phyloP scores from a whole-genome alignment of 2,797 vertebrate species.

The Miichthys miiuy region DNA sequence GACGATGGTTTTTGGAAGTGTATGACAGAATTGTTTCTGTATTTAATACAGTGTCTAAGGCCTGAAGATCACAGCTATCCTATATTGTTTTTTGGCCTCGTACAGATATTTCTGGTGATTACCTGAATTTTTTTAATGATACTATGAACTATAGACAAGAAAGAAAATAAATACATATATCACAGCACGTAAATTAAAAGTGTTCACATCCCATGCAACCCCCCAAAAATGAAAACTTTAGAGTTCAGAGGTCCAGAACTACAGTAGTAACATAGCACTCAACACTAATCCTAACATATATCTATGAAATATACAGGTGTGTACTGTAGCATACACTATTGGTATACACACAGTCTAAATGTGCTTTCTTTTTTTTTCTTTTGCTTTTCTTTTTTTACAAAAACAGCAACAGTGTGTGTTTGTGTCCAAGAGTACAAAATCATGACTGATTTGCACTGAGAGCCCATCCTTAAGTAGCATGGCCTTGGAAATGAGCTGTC shows the following conservation, averaged over 20 bases:
- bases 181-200: no score
- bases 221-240: no score
- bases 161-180: no score
- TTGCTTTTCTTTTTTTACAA: neutral
- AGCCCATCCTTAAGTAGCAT: slow-evolving; percentile 45
- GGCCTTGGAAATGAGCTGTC: slow-evolving; percentile 53
- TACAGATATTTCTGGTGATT: no score
- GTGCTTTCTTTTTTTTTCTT: neutral
- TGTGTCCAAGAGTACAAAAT: slow-evolving; percentile 35
- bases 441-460: slow-evolving; percentile 47
- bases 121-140: no score
- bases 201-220: no score
- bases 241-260: neutral
- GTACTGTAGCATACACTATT: neutral
- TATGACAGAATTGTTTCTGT: no score
- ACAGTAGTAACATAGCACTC: neutral
- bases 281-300: neutral
- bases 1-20: no score
- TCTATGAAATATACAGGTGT: neutral
- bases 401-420: slow-evolving; percentile 22
- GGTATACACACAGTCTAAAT: neutral
- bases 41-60: no score
- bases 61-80: no score
- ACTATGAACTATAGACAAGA: no score
- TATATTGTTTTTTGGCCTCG: no score